Evolutionary conservation across 2,797 vertebrate species (phyloP).

Genomic region (Microchirus variegatus): DNA sequence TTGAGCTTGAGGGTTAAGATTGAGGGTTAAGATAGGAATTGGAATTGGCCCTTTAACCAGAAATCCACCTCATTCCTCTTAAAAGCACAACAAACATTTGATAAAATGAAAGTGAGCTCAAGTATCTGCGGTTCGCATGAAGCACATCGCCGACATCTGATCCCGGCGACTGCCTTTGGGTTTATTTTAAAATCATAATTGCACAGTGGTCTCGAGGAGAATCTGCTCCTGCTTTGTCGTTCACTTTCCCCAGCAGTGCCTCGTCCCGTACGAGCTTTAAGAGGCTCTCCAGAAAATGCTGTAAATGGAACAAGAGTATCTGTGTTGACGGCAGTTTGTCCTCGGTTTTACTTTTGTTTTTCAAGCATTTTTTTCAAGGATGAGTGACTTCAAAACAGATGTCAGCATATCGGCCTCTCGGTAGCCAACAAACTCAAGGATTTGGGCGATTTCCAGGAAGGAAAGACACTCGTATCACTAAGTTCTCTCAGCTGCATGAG

Average conservation of each 20-base stretch:
- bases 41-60: no score
- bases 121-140: no score
- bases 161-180: no score
- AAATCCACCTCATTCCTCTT: no score
- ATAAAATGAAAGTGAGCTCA: no score
- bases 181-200: not conserved
- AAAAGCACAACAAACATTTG: no score
- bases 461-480: not conserved
- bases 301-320: constrained; percentile 22
- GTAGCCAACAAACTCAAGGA: not conserved
- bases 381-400: constrained; percentile 24
- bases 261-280: constrained; percentile 1
- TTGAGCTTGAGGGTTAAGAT: no score
- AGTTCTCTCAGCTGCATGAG: constrained; percentile 1
- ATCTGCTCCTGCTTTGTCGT: constrained; percentile 1
- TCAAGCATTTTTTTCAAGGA: constrained; percentile 33
- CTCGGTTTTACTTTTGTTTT: constrained; percentile 33
- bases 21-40: no score
- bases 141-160: no score
- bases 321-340: constrained; percentile 18
- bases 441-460: constrained; percentile 16
- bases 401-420: constrained; percentile 26
- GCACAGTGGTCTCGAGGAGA: not conserved
- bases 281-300: constrained; percentile 32
- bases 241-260: constrained; percentile 1